Evolutionary conservation across 53 echinoderm and acorn worm species (phyloP).

Genomic region (Arbacia lixula): DNA sequence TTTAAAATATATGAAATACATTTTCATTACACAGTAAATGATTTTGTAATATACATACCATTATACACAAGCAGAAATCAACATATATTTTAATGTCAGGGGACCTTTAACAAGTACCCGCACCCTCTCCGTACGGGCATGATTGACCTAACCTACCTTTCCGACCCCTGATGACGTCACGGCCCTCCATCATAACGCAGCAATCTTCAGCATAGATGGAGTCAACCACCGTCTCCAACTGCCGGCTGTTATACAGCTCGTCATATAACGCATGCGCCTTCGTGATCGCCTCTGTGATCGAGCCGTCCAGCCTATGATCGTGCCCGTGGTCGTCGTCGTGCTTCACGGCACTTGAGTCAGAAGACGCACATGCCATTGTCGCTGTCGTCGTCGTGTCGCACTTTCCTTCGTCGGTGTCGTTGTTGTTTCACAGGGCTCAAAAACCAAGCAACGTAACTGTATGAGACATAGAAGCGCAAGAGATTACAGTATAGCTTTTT

Average conservation of each 20-base stretch:
- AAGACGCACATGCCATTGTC: conserved; percentile 39
- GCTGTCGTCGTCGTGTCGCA: neutral
- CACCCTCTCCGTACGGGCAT: too few species aligned
- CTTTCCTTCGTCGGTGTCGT: neutral
- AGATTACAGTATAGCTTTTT: neutral
- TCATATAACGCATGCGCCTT: conserved; percentile 37
- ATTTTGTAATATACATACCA: too few species aligned
- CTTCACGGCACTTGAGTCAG: neutral
- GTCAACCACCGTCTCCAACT: conserved; percentile 37
- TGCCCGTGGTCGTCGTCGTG: neutral
- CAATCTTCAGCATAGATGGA: conserved; percentile 52
- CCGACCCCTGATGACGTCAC: conserved; percentile 49
- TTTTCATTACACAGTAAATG: too few species aligned
- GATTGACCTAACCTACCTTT: conserved; percentile 45
- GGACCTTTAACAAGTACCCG: too few species aligned
- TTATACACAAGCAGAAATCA: too few species aligned
- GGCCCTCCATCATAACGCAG: conserved; percentile 55
- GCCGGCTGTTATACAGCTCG: conserved; percentile 45
- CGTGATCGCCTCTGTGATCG: conserved; percentile 42
- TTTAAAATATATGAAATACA: too few species aligned
- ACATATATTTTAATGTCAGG: too few species aligned
- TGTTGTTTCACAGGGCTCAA: neutral
- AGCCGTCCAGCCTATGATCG: neutral
- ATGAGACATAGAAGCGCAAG: neutral
- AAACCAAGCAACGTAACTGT: neutral